Conservation (phyloP, 2,888 invertebrate genomes). For the Lingula anatina region DNA sequence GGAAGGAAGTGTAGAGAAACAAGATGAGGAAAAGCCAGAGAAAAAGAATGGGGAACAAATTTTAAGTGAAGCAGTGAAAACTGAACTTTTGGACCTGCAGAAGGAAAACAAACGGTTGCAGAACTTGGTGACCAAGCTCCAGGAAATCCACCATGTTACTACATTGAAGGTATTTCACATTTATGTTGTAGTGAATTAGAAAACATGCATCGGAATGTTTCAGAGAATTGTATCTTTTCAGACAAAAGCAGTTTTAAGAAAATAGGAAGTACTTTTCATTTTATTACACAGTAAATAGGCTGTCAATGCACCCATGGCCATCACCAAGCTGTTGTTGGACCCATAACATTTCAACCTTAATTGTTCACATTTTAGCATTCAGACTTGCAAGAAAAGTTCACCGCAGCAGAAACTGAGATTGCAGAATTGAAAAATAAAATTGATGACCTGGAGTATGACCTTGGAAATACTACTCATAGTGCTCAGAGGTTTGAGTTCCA, state of each 20-base stretch:
- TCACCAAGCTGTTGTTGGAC: too few relatives aligned
- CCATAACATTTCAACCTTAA: too few relatives aligned
- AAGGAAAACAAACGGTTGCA: constrained; percentile 89
- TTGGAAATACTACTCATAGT: constrained; percentile 58
- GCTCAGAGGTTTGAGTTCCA: constrained; percentile 91
- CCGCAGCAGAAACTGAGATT: constrained; percentile 86
- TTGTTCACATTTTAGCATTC: too few relatives aligned
- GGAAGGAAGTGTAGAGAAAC: background rate
- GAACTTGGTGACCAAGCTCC: constrained; percentile 81
- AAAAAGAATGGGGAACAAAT: too few relatives aligned
- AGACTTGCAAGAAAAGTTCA: constrained; percentile 65
- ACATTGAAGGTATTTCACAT: constrained; percentile 77
- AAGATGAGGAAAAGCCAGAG: constrained; percentile 10
- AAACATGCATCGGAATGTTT: too few relatives aligned
- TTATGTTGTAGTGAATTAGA: too few relatives aligned
- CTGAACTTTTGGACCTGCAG: constrained; percentile 81
- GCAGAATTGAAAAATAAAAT: constrained; percentile 94
- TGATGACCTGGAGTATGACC: constrained; percentile 79
- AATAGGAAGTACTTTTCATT: too few relatives aligned
- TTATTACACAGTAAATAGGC: too few relatives aligned
- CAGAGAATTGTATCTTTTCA: too few relatives aligned
- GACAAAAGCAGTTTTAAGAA: too few relatives aligned
- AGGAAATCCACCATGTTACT: constrained; percentile 89
- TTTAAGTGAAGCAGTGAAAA: constrained; percentile 65
- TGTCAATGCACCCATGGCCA: too few relatives aligned